A percentile compares a stretch with the other conserved stretches of the same genome.
Evolutionary conservation across 2,888 invertebrate species (phyloP).

Genomic region (Siphonodentalium dalli): DNA sequence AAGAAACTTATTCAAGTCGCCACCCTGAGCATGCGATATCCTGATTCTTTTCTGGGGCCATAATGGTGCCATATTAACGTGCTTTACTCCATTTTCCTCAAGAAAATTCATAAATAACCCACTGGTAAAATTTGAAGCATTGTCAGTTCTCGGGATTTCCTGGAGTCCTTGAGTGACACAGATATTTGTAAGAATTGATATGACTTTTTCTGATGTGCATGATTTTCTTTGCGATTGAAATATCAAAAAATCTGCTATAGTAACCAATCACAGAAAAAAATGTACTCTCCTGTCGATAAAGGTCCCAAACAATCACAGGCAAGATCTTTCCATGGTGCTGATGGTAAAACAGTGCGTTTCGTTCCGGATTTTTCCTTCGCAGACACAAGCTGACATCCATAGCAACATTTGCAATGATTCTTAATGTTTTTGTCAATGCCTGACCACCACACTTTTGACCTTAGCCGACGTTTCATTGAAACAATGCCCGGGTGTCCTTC

Average conservation of each 20-base stretch:
- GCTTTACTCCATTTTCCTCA: too few relatives aligned
- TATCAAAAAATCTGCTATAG: background rate
- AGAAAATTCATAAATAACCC: too few relatives aligned
- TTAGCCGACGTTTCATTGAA: slow-evolving; percentile 2
- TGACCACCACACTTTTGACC: slow-evolving; percentile 12
- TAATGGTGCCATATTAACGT: too few relatives aligned
- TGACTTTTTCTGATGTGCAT: background rate
- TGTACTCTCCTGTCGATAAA: background rate
- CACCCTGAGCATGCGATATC: too few relatives aligned
- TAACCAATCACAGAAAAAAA: slow-evolving; percentile 1
- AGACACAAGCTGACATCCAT: too few relatives aligned
- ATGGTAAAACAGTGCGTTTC: slow-evolving; percentile 4
- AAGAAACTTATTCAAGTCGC: too few relatives aligned
- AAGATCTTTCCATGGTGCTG: slow-evolving; percentile 5
- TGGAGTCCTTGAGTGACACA: too few relatives aligned
- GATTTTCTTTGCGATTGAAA: background rate
- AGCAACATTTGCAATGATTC: slow-evolving; percentile 1
- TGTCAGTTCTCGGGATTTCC: too few relatives aligned
- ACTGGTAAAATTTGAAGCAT: too few relatives aligned
- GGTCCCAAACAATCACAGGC: background rate
- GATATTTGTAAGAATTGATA: too few relatives aligned
- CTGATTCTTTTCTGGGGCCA: too few relatives aligned
- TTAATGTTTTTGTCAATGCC: slow-evolving; percentile 6
- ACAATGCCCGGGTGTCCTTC: slow-evolving; percentile 20
- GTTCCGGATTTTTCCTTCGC: slow-evolving; percentile 7